Base-by-base conservation (phyloP, 2,113 vertebrate genomes). In the Cryptomyrus ogoouensis region DNA sequence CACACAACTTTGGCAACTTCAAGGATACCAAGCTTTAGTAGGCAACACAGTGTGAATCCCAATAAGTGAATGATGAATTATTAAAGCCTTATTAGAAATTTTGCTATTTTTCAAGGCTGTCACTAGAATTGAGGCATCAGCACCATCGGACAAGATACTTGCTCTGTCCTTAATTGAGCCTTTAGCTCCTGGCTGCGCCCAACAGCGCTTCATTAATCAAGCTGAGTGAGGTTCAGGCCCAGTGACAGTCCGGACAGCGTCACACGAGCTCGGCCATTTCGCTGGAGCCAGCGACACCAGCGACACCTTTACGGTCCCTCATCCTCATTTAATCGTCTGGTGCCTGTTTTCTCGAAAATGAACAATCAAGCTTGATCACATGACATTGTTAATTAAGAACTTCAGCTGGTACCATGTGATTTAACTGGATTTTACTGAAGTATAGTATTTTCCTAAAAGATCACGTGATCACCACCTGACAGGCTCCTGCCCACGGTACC, bases 161-260 rank as follows among this genome's bases (percentile, higher is more conserved):
- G 96, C 96, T 96, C 97, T 95, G 97, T 98, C 97, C 96, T 98
- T 99, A 99, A 99, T 99, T 99, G 98, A 98, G 97, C 97, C 97
- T 97, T 98, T 97, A 97, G 97, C 97, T 98, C 94, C 97, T 98
- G 97, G 97, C 97, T 97, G 97, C 97, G 97, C 98, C 98, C 97
- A 96, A 97, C 97, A 98, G 98, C 97, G 97, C 96, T 97, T 96
- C 98, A 98, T 99, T 98, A 98, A 99, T 99, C 98, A 99, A 96
- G 93, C 94, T 94, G 96, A 96, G 96, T 97, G 96, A 97, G 97
- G 97, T 96, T 95, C 96, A 96, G 96, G 96, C 96, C 94, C 92
- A 90, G 95, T 98, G 98, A 98, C 98, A 98, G 97, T 96, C 83
- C 95, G 97, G 97, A 96, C 96, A 95, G 97, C 96, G 95, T 96